Conservation (phyloP, 2,888 invertebrate genomes). For the Trichacis sp. region DNA sequence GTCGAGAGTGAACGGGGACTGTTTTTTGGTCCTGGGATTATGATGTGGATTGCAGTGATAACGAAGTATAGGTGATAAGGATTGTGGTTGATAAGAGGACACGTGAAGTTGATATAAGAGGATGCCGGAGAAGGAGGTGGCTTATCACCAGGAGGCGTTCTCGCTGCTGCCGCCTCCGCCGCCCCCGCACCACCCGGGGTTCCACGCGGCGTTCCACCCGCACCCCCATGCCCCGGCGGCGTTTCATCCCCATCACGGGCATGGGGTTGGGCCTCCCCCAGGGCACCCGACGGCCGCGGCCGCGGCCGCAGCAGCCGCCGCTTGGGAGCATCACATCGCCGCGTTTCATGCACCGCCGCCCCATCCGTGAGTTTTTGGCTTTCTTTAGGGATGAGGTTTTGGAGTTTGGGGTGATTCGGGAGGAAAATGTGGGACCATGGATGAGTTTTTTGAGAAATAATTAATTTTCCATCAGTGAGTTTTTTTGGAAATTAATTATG, state of each 20-base stretch:
- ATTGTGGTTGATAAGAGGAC: no score
- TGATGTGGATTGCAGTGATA: background rate
- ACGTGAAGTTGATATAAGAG: background rate
- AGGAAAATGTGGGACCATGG: no score
- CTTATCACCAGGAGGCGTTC: constrained; percentile 72
- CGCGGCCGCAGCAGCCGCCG: constrained; percentile 70
- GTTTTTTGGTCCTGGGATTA: background rate
- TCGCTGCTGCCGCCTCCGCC: constrained; percentile 67
- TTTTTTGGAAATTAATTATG: no score
- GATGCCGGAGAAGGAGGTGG: constrained; percentile 74
- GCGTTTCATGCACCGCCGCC: constrained; percentile 71
- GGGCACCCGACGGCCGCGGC: constrained; percentile 63
- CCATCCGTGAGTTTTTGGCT: constrained; percentile 63
- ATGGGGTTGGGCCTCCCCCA: constrained; percentile 54
- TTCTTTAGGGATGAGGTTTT: no score
- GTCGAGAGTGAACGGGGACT: no score
- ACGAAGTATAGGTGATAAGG: no score
- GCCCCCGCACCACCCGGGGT: constrained; percentile 65
- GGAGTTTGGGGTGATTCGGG: no score
- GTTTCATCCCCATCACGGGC: constrained; percentile 65
- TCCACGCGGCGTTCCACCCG: constrained; percentile 66
- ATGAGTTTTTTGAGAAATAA: no score
- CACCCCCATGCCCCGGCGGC: constrained; percentile 73
- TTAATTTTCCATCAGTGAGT: no score
- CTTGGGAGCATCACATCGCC: constrained; percentile 75